Conservation (phyloP, 1,140 invertebrate species). For the Drosophila mojavensis region DNA sequence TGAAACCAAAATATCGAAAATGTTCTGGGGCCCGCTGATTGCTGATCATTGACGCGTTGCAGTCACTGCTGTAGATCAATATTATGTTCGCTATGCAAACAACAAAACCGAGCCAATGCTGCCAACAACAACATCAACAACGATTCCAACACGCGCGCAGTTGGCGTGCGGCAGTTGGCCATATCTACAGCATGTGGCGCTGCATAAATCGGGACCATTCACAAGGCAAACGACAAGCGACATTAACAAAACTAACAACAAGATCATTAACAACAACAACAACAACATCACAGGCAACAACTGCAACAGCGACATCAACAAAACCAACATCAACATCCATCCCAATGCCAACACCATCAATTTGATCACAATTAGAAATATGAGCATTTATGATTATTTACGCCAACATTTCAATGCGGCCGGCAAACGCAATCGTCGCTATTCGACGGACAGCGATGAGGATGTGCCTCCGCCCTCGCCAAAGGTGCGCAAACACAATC, state of each 20-base stretch:
- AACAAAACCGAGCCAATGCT: slow-evolving; percentile 64
- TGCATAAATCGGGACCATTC: slow-evolving; percentile 47
- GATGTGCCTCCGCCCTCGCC: slow-evolving; percentile 23
- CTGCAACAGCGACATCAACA: slow-evolving; percentile 25
- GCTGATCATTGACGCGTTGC: slow-evolving; percentile 80
- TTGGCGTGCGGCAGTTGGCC: slow-evolving; percentile 62
- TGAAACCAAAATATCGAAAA: slow-evolving; percentile 89
- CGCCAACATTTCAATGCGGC: slow-evolving; percentile 46
- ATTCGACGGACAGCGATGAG: slow-evolving; percentile 12
- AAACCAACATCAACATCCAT: not conserved
- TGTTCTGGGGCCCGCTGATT: slow-evolving; percentile 92
- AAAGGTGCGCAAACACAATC: slow-evolving; percentile 65
- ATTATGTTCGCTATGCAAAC: slow-evolving; percentile 48
- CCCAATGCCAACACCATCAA: slow-evolving; percentile 32
- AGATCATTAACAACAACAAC: not conserved
- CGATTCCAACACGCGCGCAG: slow-evolving; percentile 64
- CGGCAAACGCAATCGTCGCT: slow-evolving; percentile 53
- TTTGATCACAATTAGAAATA: slow-evolving; percentile 60
- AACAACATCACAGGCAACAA: slow-evolving; percentile 28
- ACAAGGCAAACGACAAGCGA: slow-evolving; percentile 43
- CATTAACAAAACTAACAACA: slow-evolving; percentile 33
- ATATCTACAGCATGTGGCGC: slow-evolving; percentile 76
- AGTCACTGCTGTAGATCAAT: slow-evolving; percentile 77
- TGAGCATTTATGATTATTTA: slow-evolving; percentile 74
- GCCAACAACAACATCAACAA: slow-evolving; percentile 34